Evolutionary conservation across 2,797 vertebrate species (phyloP).

Genomic region (Toxotes lorentzi): DNA sequence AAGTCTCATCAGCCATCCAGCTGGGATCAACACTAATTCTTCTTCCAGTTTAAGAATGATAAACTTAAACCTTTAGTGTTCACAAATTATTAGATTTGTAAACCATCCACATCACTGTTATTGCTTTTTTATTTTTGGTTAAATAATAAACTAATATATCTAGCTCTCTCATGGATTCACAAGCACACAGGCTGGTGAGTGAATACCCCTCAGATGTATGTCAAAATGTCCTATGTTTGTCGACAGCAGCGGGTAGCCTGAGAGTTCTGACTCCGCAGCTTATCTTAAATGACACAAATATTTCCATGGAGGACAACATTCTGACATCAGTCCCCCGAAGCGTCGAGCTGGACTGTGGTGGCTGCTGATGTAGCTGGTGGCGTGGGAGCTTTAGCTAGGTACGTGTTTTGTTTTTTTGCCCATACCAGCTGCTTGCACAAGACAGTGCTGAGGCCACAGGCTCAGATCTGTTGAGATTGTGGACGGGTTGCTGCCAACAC

Average conservation of each 20-base stretch:
- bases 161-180: not conserved
- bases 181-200: not conserved
- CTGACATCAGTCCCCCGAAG: slow-evolving; percentile 52
- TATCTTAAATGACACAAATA: slow-evolving; percentile 61
- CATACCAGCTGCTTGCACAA: slow-evolving; percentile 24
- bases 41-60: slow-evolving; percentile 16
- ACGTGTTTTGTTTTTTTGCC: slow-evolving; percentile 38
- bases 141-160: not conserved
- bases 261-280: slow-evolving; percentile 43
- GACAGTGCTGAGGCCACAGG: slow-evolving; percentile 24
- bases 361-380: slow-evolving; percentile 45
- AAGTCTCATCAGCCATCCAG: slow-evolving; percentile 63
- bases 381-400: slow-evolving; percentile 21
- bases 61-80: not conserved
- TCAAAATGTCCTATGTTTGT: slow-evolving; percentile 37
- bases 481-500: slow-evolving; percentile 34
- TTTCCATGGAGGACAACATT: slow-evolving; percentile 43
- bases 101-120: not conserved
- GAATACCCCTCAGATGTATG: not conserved
- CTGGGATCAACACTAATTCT: slow-evolving; percentile 42
- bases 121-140: not conserved
- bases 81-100: not conserved
- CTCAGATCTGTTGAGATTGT: slow-evolving; percentile 58
- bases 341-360: slow-evolving; percentile 22
- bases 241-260: slow-evolving; percentile 30